Percentiles rank a stretch among this genome's conserved stretches.
Evolutionary conservation across 2,797 vertebrate species (phyloP).

Genomic region (Ctenopoma kingsleyae): DNA sequence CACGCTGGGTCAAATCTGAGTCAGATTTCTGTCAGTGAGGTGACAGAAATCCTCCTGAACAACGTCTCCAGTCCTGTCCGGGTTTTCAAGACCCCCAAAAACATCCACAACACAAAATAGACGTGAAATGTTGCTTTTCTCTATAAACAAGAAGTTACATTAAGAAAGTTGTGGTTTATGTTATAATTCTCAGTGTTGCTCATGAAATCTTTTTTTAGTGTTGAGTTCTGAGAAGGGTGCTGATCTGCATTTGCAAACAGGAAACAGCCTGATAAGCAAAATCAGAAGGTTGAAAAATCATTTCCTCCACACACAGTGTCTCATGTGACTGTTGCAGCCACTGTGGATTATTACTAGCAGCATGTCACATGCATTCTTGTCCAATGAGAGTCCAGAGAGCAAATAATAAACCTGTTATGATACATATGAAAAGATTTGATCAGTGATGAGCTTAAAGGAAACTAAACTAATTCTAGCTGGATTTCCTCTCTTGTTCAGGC

Average conservation of each 20-base stretch:
- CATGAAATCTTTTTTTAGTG: background rate
- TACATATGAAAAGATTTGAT: no score
- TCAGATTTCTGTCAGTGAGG: background rate
- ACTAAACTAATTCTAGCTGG: no score
- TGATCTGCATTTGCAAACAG: constrained; percentile 5
- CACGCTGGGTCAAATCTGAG: background rate
- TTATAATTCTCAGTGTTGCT: background rate
- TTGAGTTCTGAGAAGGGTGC: background rate
- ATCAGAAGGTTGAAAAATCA: constrained; percentile 1
- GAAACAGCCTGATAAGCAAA: constrained; percentile 1
- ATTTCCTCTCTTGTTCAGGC: background rate
- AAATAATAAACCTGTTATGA: background rate
- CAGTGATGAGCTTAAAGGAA: no score
- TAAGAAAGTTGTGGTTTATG: no score
- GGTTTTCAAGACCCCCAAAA: no score
- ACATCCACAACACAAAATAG: no score
- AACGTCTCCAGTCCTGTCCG: no score
- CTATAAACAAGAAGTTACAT: no score
- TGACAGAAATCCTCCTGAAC: no score
- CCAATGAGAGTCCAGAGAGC: no score
- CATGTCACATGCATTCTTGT: no score
- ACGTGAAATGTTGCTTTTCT: no score
- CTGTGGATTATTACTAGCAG: background rate
- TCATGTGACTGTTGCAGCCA: background rate
- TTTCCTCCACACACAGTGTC: constrained; percentile 23